A percentile compares a stretch with the other conserved stretches of the same genome.
Evolutionary conservation across 1,140 invertebrate genomes (phyloP).

Genomic region (Plectrocnemia conspersa): DNA sequence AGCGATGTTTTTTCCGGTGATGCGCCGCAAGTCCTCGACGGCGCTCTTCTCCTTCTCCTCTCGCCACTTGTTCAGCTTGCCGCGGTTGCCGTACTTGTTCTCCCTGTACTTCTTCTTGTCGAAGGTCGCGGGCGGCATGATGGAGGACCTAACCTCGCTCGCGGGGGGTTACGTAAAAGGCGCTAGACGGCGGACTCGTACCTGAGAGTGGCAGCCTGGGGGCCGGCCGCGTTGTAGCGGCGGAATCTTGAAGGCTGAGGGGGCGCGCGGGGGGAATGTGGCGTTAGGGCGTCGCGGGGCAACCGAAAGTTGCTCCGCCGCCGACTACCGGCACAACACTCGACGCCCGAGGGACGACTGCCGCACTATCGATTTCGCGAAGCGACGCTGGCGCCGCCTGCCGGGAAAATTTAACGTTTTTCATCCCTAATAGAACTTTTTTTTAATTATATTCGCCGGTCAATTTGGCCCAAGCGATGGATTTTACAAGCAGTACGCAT

Average conservation of each 20-base stretch:
- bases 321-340: neutral
- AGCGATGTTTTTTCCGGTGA: constrained; percentile 17
- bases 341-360: constrained; percentile 1
- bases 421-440: no score
- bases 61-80: constrained; percentile 62
- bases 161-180: neutral
- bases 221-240: constrained; percentile 52
- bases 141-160: neutral
- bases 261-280: neutral
- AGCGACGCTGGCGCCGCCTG: neutral
- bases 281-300: neutral
- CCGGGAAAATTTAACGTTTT: no score
- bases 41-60: constrained; percentile 39
- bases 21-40: constrained; percentile 23
- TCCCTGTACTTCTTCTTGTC: constrained; percentile 61
- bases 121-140: constrained; percentile 39
- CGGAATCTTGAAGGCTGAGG: constrained; percentile 36
- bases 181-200: constrained; percentile 34
- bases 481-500: no score
- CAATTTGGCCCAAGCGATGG: no score
- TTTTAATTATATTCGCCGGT: no score
- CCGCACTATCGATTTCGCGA: no score
- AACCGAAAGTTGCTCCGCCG: no score
- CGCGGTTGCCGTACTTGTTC: constrained; percentile 64
- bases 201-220: constrained; percentile 53